Evolutionary conservation across 2,113 vertebrate species (phyloP), one percentile per base, ranked within the genome.

Genomic region (Festucalex cinctus): DNA sequence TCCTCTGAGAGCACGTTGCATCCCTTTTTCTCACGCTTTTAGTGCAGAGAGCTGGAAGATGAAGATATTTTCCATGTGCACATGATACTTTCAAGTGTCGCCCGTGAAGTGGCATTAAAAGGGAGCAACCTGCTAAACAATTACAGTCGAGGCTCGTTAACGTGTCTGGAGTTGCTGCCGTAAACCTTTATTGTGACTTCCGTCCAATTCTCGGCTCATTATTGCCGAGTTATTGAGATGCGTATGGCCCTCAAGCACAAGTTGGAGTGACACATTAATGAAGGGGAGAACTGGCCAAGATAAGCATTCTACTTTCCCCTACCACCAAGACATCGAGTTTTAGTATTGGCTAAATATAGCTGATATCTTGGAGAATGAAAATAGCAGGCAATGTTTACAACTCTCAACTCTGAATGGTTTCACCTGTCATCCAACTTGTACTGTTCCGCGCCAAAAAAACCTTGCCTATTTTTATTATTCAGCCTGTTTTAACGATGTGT

Each of bases 21-120:
- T 59, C 24, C 39, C 63, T 67, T 61, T 70, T 80, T 86, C 81
- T 87, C 81, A 89, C 79, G 69, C 77, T 84, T 71, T 65, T 19
- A 12, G 66, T 67, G 20, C 35, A 36, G 37, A 17, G 63, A 63
- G 70, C 58, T 79, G 76, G 67, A 75, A 65, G 41, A 35, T 75
- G 67, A 77, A 65, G 62, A 24, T 76, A 68, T 80, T 76, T 75
- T 72, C 63, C 74, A 49, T 70, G 70, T 9, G 75, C 75, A 48
- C 20, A 8, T 3, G 4, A 32, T 77, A 70, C 69, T 71, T 63
- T 51, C 5, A 63, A 54, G 19, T 26, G 44, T 66, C 49, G 66
- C 67, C 70, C 78, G 71, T 67, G 68, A 77, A 68, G 62, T 71
- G 69, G 69, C 67, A 60, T 20, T 13, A 43, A 20, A 48, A 20